Conservation (phyloP, 2,888 invertebrate species). For the Creontiades dilutus region DNA sequence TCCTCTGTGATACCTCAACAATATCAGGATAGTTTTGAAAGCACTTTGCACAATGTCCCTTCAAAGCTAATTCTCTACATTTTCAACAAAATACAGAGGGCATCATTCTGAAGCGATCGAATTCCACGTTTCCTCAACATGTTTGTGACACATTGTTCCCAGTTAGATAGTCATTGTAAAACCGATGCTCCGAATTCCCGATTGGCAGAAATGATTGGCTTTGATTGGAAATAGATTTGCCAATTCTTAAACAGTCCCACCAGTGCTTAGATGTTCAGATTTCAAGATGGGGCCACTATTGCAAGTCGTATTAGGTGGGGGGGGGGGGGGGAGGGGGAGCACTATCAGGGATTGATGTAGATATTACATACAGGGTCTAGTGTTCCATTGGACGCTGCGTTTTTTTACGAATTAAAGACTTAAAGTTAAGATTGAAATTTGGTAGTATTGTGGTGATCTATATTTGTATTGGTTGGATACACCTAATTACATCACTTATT, state of each 20-base stretch:
- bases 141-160: too few relatives aligned
- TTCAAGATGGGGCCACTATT: slow-evolving; percentile 4
- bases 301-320: neutral
- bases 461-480: too few relatives aligned
- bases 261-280: neutral
- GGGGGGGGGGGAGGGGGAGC: too few relatives aligned
- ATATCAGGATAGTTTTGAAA: neutral
- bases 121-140: too few relatives aligned
- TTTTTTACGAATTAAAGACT: slow-evolving; percentile 1
- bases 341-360: slow-evolving; percentile 4
- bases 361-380: slow-evolving; percentile 16
- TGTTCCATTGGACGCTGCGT: neutral
- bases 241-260: neutral
- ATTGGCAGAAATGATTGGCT: neutral
- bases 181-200: neutral
- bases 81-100: neutral
- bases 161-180: neutral
- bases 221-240: neutral
- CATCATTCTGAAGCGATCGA: too few relatives aligned
- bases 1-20: slow-evolving; percentile 8
- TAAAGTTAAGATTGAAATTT: neutral
- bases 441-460: neutral
- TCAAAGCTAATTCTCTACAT: neutral
- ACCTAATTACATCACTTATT: too few relatives aligned
- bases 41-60: too few relatives aligned